Evolutionary conservation across 2,888 invertebrate species (phyloP), one percentile per base, ranked within the genome.

Genomic region (Sceliomorpha sp.): DNA sequence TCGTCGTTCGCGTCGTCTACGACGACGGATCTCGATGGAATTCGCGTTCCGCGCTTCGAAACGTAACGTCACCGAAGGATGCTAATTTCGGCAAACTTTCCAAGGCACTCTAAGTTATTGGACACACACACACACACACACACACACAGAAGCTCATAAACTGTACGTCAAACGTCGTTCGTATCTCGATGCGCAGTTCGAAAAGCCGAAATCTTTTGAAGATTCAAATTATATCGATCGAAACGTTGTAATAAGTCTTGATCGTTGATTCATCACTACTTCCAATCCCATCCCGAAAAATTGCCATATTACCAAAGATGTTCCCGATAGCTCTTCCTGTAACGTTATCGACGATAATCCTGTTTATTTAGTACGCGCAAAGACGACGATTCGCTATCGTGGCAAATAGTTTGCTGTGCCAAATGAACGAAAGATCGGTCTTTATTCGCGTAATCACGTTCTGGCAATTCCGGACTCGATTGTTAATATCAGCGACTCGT

Each of bases 311-410:
- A 17, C 36, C 14, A n/a, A 3, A 20, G 39, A 39, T 17, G 17
- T 39, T 39, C 10, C 24, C 39, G n/a, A 10, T 39, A 20, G 17
- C 20, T 20, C 20, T 17, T 39, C n/a, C 17, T 14, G 0, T 8
- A 5, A 17, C 9, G 39, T 20, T n/a, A 8, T n/a, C 17, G n/a
- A 9, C 14, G 17, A 20, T 20, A 39, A 15, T 10, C 15, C 9
- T 44, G 10, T 44, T 31, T 7, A 26, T 42, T 42, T 27, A 12
- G 10, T 26, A 24, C 26, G 26, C 40, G 40, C 40, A 26, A 42
- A 42, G 26, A 42, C 24, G 26, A 20, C 20, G 40, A 42, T 42
- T 42, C 24, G 40, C 40, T 42, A 42, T n/a, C n/a, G 24, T 42
- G 40, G 40, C 40, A 42, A 42, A 42, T 42, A n/a, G 9, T 26